These are phyloP conservation scores for Neolamprologus ventralis DNA, from an alignment of 2,113 vertebrate species.

Conservation along the genomic window DNA sequence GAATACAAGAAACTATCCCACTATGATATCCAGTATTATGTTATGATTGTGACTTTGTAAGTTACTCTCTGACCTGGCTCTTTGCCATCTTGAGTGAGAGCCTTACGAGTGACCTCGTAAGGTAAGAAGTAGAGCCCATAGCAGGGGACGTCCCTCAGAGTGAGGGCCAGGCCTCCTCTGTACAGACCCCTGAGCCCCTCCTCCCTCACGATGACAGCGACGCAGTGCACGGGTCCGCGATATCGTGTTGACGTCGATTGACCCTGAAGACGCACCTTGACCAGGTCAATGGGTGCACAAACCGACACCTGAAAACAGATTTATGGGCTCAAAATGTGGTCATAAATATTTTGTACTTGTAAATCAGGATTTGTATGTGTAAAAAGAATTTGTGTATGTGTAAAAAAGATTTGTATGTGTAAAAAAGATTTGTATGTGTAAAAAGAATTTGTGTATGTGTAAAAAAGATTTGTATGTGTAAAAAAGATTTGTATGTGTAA, in stretches of 20 bases:
- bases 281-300: constrained; percentile 75
- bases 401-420: no score
- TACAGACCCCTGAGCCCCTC: constrained; percentile 73
- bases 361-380: no score
- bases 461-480: no score
- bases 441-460: no score
- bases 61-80: constrained; percentile 58
- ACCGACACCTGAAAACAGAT: constrained; percentile 58
- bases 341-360: no score
- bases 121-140: constrained; percentile 76
- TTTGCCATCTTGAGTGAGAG: constrained; percentile 52
- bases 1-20: not conserved
- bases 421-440: no score
- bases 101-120: constrained; percentile 66
- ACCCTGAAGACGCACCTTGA: constrained; percentile 82
- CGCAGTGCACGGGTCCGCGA: constrained; percentile 71
- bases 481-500: no score
- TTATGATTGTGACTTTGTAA: not conserved
- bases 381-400: rapidly evolving
- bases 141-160: constrained; percentile 74
- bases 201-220: constrained; percentile 59
- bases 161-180: constrained; percentile 70
- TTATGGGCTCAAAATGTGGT: no score
- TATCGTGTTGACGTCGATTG: constrained; percentile 61
- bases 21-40: not conserved